These are phyloP conservation scores for Chlorocebus sabaeus DNA, from an alignment of 2,113 vertebrate species.

Conservation along the genomic window DNA sequence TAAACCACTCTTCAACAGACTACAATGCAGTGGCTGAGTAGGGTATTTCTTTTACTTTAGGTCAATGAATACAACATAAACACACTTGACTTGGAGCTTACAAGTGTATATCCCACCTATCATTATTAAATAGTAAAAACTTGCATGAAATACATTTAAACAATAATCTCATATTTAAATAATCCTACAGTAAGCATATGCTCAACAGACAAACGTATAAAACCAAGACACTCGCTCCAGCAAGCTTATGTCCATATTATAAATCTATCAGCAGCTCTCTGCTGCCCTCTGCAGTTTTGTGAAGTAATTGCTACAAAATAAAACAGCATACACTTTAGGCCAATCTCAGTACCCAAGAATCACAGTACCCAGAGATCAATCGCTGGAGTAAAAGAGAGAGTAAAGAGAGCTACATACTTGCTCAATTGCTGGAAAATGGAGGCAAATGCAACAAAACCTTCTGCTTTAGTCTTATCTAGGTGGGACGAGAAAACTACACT, in stretches of 20 bases:
- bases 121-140: constrained; percentile 8
- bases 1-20: background rate
- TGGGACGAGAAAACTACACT: background rate
- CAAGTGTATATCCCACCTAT: background rate
- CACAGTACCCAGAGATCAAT: background rate
- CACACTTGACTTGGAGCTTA: background rate
- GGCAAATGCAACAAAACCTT: background rate
- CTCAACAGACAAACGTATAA: background rate
- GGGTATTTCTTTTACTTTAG: background rate
- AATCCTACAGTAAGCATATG: background rate
- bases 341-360: background rate
- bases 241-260: background rate
- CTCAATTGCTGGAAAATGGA: background rate
- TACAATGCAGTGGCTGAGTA: background rate
- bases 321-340: background rate
- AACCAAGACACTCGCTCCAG: background rate
- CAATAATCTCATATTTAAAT: background rate
- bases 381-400: background rate
- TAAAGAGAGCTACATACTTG: background rate
- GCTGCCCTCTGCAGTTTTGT: constrained; percentile 79
- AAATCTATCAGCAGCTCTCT: constrained; percentile 62
- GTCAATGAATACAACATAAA: background rate
- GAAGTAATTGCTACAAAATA: constrained; percentile 57
- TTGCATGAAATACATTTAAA: background rate
- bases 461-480: background rate